Evolutionary conservation across 2,113 vertebrate species (phyloP).

Genomic region (Excalfactoria chinensis): DNA sequence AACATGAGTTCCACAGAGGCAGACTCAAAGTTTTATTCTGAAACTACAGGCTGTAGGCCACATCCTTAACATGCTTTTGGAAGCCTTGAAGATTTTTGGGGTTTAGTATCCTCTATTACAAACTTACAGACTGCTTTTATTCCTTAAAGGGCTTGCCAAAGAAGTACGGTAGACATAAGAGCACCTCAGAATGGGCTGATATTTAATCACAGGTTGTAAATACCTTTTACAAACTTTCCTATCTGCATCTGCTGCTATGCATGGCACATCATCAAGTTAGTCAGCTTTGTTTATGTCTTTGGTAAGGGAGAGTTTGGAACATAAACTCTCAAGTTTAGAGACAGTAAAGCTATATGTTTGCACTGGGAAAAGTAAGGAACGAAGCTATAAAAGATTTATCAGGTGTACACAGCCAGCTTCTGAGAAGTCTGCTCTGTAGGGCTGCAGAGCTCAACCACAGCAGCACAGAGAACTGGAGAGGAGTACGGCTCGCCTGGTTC

Average conservation of each 20-base stretch:
- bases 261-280: slow-evolving; percentile 12
- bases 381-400: neutral
- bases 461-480: neutral
- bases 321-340: neutral
- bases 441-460: neutral
- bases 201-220: slow-evolving; percentile 43
- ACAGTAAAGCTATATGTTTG: neutral
- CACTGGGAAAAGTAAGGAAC: neutral
- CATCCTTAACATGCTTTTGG: neutral
- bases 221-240: slow-evolving; percentile 28
- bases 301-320: neutral
- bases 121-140: neutral
- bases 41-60: neutral
- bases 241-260: slow-evolving; percentile 37
- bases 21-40: neutral
- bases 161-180: neutral
- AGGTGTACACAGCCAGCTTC: neutral
- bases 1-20: neutral
- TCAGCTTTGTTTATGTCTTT: slow-evolving; percentile 30
- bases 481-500: neutral
- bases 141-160: neutral
- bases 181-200: slow-evolving; percentile 39
- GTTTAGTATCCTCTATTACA: neutral
- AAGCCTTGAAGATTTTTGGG: neutral
- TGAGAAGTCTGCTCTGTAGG: neutral